Evolutionary conservation across 2,113 vertebrate genomes (phyloP).

Genomic region (Hippopotamus amphibius): DNA sequence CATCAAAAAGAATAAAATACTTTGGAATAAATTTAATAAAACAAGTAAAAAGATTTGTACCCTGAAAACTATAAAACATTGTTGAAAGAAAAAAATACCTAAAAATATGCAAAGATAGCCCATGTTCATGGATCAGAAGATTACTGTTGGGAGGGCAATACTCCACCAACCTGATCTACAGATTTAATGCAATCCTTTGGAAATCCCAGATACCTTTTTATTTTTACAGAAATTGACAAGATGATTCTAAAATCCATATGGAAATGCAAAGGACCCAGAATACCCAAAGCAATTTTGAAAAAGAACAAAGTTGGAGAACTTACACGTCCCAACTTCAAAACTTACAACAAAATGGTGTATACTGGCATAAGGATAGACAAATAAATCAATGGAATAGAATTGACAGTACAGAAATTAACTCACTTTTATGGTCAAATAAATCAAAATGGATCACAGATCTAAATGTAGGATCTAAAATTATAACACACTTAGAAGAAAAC

Average conservation of each 20-base stretch:
- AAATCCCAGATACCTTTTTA: neutral
- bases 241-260: neutral
- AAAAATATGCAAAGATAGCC: neutral
- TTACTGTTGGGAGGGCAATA: neutral
- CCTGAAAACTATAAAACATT: neutral
- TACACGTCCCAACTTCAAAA: conserved; percentile 25
- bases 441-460: neutral
- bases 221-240: neutral
- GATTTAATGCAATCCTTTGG: neutral
- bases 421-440: neutral
- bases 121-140: neutral
- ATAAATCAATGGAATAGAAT: neutral
- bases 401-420: neutral
- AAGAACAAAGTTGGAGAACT: neutral
- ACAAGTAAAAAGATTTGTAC: neutral
- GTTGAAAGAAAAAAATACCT: neutral
- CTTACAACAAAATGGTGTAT: neutral
- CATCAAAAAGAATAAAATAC: neutral
- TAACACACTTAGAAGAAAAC: neutral
- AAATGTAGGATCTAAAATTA: neutral
- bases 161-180: neutral
- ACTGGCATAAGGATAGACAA: neutral
- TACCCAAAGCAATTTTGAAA: neutral
- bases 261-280: neutral
- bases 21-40: neutral